These are phyloP conservation scores for Neolamprologus modestus DNA, from an alignment of 2,113 vertebrate species.

Conservation along the genomic window DNA sequence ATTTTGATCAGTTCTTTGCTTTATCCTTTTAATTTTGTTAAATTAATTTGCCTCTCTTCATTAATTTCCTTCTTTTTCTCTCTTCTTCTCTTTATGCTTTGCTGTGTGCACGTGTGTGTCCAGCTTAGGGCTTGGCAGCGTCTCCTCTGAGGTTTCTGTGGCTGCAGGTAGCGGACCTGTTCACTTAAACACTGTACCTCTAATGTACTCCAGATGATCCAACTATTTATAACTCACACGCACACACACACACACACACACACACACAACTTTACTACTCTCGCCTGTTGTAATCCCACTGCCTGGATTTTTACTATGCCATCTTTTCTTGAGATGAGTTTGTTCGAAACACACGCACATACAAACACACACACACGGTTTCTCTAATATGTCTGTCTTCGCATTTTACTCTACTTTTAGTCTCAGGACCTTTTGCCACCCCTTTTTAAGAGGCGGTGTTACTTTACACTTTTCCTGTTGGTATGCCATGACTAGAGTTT, in stretches of 20 bases:
- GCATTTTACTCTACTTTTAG: constrained; percentile 22
- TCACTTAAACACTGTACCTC: constrained; percentile 62
- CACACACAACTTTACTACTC: background rate
- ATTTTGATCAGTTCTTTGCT: background rate
- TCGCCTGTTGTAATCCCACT: background rate
- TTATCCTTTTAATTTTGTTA: background rate
- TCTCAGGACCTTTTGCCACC: constrained; percentile 22
- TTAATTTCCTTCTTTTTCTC: background rate
- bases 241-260: background rate
- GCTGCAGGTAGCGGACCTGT: constrained; percentile 67
- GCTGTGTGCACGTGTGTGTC: background rate
- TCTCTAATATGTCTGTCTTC: background rate
- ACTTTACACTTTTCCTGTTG: constrained; percentile 34
- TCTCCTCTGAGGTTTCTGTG: constrained; percentile 51
- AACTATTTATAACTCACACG: constrained; percentile 57
- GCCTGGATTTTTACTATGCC: constrained; percentile 4
- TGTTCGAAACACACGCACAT: background rate
- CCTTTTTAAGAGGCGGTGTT: constrained; percentile 19
- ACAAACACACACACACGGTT: background rate
- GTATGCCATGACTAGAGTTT: background rate
- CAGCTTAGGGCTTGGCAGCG: background rate
- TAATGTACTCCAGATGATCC: constrained; percentile 62
- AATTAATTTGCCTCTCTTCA: background rate
- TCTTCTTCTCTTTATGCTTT: background rate
- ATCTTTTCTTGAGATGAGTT: constrained; percentile 7